Evolutionary conservation across 2,888 invertebrate genomes (phyloP).

Genomic region (Hipparchia sbordonii): DNA sequence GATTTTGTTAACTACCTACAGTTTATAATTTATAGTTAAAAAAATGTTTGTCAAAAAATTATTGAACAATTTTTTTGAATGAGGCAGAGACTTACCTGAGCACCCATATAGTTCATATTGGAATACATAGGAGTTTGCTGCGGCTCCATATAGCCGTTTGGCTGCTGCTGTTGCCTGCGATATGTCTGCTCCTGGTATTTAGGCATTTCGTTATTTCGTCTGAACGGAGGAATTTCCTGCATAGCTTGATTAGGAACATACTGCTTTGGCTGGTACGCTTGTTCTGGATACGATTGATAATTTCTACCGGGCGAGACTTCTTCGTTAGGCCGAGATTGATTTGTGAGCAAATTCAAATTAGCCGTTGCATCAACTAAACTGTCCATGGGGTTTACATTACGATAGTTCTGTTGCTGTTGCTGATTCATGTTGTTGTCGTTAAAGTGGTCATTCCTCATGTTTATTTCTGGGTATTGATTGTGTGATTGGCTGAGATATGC

Average conservation of each 20-base stretch:
- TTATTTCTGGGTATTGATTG: conserved; percentile 61
- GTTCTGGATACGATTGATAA: conserved; percentile 56
- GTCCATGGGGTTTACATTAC: conserved; percentile 61
- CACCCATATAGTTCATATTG: conserved; percentile 56
- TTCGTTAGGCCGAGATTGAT: conserved; percentile 51
- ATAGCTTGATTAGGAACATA: conserved; percentile 56
- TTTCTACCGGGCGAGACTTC: conserved; percentile 54
- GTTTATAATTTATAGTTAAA: too few species aligned
- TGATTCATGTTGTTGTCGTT: conserved; percentile 57
- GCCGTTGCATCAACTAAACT: conserved; percentile 66
- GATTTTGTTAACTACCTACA: too few species aligned
- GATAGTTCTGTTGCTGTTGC: conserved; percentile 56
- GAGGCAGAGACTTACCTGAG: background rate
- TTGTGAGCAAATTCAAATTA: conserved; percentile 60
- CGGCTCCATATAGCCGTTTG: conserved; percentile 67
- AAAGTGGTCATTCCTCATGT: conserved; percentile 56
- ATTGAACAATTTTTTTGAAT: too few species aligned
- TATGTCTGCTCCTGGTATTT: conserved; percentile 65
- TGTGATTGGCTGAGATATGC: conserved; percentile 58
- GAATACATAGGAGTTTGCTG: conserved; percentile 59
- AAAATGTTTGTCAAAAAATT: too few species aligned
- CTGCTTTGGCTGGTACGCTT: conserved; percentile 55
- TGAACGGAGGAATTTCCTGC: conserved; percentile 60
- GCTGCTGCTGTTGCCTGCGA: conserved; percentile 48
- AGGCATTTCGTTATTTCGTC: conserved; percentile 51